Conservation (phyloP, 2,113 vertebrate genomes). For the Peucedramus taeniatus region DNA sequence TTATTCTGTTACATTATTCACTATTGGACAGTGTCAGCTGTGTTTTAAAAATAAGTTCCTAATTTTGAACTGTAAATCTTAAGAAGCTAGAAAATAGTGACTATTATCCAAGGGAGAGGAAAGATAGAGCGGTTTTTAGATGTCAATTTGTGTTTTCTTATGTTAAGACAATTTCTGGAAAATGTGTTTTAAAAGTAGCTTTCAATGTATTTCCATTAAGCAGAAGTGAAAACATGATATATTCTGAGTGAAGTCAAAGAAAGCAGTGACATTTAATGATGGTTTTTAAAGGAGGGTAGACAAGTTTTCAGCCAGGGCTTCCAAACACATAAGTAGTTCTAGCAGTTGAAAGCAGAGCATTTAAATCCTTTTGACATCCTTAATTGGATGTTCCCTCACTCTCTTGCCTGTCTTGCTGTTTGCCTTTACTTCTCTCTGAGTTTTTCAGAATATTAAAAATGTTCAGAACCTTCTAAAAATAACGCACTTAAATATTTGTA, state of each 20-base stretch:
- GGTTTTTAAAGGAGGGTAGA: constrained; percentile 6
- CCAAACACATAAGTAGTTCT: not conserved
- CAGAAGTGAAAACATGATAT: not conserved
- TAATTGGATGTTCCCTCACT: constrained; percentile 24
- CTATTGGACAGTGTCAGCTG: not conserved
- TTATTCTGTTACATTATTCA: not conserved
- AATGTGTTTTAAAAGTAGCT: not conserved
- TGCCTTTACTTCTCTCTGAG: not conserved
- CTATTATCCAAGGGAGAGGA: not conserved
- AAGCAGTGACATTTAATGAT: constrained; percentile 21
- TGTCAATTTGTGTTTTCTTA: not conserved
- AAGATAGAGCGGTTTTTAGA: not conserved
- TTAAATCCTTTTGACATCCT: constrained; percentile 54
- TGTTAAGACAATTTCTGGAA: not conserved
- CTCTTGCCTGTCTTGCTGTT: not conserved
- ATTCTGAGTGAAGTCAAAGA: not conserved
- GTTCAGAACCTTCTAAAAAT: not conserved
- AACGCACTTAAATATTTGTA: not conserved
- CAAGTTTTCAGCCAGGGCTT: constrained; percentile 8
- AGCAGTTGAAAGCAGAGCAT: constrained; percentile 24
- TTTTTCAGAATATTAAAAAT: not conserved
- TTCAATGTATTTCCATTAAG: not conserved
- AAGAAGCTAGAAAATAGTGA: not conserved
- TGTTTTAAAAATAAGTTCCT: not conserved
- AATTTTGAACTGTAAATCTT: not conserved